Evolutionary conservation across 2,113 vertebrate species (phyloP).

Genomic region (Marmota flaviventris): DNA sequence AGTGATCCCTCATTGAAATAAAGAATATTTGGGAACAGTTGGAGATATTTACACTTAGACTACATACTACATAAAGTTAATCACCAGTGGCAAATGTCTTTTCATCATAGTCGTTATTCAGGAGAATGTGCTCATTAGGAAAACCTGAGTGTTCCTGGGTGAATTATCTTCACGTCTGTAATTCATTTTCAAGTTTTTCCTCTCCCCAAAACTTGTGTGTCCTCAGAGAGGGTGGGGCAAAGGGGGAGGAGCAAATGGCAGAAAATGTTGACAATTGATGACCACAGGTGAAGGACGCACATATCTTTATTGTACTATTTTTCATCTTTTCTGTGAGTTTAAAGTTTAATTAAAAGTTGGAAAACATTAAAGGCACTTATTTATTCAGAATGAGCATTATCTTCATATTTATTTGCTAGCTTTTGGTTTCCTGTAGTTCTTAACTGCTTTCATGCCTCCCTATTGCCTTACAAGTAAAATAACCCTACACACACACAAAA

Average conservation of each 20-base stretch:
- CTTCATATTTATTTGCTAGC: neutral
- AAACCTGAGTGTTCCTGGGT: neutral
- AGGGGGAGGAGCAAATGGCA: neutral
- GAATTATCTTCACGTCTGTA: neutral
- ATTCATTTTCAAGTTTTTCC: neutral
- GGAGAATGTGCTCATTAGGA: neutral
- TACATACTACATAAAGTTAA: neutral
- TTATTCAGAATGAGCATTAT: neutral
- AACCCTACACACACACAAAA: neutral
- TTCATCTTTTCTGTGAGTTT: neutral
- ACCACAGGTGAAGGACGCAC: neutral
- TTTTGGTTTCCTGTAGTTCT: neutral
- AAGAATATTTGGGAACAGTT: neutral
- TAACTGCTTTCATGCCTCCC: neutral
- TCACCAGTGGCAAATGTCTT: neutral
- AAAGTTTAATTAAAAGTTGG: neutral
- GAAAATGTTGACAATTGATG: neutral
- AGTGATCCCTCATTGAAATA: neutral
- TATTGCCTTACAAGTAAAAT: neutral
- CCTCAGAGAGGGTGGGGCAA: too few species aligned
- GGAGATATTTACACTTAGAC: neutral
- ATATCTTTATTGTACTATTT: neutral
- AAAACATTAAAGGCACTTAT: slow-evolving; percentile 1
- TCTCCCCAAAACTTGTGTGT: neutral
- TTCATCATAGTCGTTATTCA: neutral